phyloP scores from a whole-genome alignment of 1,140 invertebrate genomes.

The Agrypnia vestita region DNA sequence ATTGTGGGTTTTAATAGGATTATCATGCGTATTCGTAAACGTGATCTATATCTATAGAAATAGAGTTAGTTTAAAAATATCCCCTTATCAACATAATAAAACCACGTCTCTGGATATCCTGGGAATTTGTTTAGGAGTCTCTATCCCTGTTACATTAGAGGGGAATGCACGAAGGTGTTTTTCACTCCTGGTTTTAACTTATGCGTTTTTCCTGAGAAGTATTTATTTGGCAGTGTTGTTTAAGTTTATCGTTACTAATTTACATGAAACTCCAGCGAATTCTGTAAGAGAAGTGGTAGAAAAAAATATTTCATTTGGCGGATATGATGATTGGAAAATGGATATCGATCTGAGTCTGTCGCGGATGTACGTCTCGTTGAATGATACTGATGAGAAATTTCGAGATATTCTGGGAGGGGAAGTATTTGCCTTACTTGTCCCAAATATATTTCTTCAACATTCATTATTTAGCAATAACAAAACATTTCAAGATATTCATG shows the following conservation, averaged over 20 bases:
- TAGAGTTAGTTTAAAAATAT: not conserved
- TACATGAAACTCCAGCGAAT: not conserved
- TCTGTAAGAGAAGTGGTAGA: not conserved
- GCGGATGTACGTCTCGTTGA: not conserved
- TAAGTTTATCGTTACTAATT: not conserved
- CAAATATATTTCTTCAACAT: not conserved
- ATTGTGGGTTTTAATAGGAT: not conserved
- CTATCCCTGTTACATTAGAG: not conserved
- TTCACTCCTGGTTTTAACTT: not conserved
- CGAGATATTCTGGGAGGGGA: not conserved
- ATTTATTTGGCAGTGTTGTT: not conserved
- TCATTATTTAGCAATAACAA: not conserved
- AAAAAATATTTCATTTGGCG: slow-evolving; percentile 11
- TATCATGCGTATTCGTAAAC: not conserved
- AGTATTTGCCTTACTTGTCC: not conserved
- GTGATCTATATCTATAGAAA: not conserved
- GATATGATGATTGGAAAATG: not conserved
- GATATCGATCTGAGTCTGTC: not conserved
- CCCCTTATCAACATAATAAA: not conserved
- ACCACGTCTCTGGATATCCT: not conserved
- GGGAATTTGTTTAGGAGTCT: not conserved
- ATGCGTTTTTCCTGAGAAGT: not conserved
- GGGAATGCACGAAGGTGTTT: not conserved
- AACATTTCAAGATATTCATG: not conserved
- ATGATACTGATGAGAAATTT: not conserved